These are phyloP conservation scores for Ursus arctos DNA, from an alignment of 2,113 vertebrate genomes.

Conservation along the genomic window DNA sequence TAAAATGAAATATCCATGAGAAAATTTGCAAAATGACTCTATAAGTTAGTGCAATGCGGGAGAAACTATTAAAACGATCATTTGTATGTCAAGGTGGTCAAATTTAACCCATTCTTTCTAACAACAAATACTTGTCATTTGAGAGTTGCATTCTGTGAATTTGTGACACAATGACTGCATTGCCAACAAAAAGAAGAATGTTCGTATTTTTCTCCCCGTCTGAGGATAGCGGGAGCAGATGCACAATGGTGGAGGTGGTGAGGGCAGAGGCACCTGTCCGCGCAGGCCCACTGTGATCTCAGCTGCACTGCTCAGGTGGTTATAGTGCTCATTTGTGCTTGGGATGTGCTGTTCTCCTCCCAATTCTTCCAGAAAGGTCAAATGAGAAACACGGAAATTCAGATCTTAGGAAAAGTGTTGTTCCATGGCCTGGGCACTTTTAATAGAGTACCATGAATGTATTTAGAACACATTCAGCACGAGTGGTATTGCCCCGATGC, in stretches of 20 bases:
- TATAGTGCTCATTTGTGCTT: neutral
- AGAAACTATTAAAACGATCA: neutral
- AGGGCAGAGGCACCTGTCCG: neutral
- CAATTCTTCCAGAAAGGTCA: neutral
- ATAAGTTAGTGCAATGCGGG: neutral
- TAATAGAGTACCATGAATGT: neutral
- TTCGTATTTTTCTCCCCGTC: no score
- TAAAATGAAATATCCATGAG: neutral
- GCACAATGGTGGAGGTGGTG: rapidly evolving
- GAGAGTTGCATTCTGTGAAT: neutral
- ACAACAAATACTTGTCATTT: neutral
- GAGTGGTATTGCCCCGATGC: neutral
- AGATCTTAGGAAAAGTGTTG: neutral
- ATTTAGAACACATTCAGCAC: neutral
- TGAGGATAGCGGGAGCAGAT: no score
- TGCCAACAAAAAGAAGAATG: neutral
- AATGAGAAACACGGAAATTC: neutral
- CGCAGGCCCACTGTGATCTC: rapidly evolving
- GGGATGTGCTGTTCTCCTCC: neutral
- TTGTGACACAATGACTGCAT: neutral
- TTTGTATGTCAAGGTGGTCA: neutral
- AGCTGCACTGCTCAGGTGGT: no score
- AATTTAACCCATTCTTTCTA: neutral
- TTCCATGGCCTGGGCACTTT: neutral
- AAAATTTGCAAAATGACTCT: neutral